A percentile compares a stretch with the other conserved stretches of the same genome.
phyloP scores from a whole-genome alignment of 2,888 invertebrate species.

The Drosophila monieri region DNA sequence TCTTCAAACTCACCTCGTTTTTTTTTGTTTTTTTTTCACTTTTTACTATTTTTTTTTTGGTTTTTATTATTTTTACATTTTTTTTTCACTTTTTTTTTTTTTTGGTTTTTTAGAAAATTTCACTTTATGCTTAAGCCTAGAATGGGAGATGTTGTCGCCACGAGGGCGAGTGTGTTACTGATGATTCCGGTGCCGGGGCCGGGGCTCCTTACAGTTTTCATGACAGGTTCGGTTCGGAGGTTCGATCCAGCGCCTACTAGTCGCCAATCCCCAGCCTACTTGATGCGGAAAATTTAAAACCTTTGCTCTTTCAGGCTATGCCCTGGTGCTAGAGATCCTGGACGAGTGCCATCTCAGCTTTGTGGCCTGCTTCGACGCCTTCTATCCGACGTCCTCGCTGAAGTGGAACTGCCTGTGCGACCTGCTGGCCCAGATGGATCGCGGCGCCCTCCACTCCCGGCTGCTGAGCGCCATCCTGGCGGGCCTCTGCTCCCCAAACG shows the following conservation, averaged over 20 bases:
- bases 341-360: slow-evolving; percentile 96
- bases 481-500: slow-evolving; percentile 91
- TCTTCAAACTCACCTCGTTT: background rate
- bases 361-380: slow-evolving; percentile 96
- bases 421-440: slow-evolving; percentile 89
- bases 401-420: slow-evolving; percentile 97
- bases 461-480: slow-evolving; percentile 92
- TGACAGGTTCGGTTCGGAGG: too few species aligned
- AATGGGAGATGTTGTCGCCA: too few species aligned
- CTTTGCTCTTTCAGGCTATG: slow-evolving; percentile 82
- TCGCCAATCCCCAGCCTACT: background rate
- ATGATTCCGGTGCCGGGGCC: too few species aligned
- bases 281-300: background rate
- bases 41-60: too few species aligned
- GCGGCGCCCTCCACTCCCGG: slow-evolving; percentile 84
- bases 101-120: too few species aligned
- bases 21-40: slow-evolving; percentile 17
- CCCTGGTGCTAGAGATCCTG: slow-evolving; percentile 90
- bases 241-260: background rate
- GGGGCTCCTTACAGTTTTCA: too few species aligned
- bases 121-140: too few species aligned
- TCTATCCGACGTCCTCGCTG: slow-evolving; percentile 95
- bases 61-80: too few species aligned
- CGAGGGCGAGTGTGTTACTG: too few species aligned
- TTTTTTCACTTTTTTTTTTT: too few species aligned